Conservation (phyloP, 1,140 invertebrate genomes). For the Chymomyza costata region DNA sequence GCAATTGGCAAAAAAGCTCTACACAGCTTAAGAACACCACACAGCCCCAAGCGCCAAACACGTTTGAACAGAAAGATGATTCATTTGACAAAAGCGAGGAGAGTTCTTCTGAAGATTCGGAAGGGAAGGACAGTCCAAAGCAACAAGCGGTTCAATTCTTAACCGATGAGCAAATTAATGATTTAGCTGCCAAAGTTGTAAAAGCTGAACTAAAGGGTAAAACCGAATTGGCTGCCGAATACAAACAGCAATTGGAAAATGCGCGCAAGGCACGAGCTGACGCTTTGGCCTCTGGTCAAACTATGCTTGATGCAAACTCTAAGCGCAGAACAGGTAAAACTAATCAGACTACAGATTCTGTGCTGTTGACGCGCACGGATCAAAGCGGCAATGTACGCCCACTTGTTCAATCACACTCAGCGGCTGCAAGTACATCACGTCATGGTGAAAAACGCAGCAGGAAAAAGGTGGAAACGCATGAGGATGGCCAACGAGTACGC, state of each 20-base stretch:
- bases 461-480: constrained; percentile 84
- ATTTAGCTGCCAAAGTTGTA: constrained; percentile 89
- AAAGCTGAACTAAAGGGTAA: constrained; percentile 95
- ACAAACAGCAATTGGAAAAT: constrained; percentile 85
- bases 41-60: background rate
- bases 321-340: constrained; percentile 1
- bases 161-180: constrained; percentile 90
- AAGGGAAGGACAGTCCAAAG: constrained; percentile 6
- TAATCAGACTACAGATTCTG: constrained; percentile 60
- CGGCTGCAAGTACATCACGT: constrained; percentile 29
- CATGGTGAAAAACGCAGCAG: constrained; percentile 76
- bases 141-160: constrained; percentile 66
- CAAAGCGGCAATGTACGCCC: constrained; percentile 80
- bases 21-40: background rate
- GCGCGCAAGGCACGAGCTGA: constrained; percentile 80
- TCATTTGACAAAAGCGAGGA: background rate
- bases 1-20: constrained; percentile 35
- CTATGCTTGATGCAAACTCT: background rate
- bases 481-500: constrained; percentile 82
- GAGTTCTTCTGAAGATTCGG: background rate
- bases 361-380: constrained; percentile 85
- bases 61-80: no score
- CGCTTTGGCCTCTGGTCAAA: constrained; percentile 29
- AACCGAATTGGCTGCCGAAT: constrained; percentile 79
- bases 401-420: constrained; percentile 50